Conservation (phyloP, 2,797 vertebrate species). For the Hippocampus kuda region DNA sequence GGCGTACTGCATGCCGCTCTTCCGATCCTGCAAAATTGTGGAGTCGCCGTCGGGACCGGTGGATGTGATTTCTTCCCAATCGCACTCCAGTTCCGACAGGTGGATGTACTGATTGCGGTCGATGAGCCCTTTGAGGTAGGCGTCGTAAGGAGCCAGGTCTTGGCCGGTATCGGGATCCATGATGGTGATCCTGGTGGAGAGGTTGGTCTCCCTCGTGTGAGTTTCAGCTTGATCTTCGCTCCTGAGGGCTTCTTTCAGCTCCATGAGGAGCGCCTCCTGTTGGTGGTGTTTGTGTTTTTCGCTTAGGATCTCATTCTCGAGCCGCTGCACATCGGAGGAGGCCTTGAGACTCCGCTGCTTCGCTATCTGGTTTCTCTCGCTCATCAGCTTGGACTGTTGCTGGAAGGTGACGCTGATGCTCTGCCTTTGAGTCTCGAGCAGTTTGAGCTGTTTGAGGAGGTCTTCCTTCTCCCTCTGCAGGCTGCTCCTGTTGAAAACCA, state of each 20-base stretch:
- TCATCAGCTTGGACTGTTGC: constrained; percentile 75
- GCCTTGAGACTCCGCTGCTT: constrained; percentile 74
- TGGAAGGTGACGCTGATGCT: constrained; percentile 71
- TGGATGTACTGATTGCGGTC: constrained; percentile 83
- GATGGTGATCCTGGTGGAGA: constrained; percentile 89
- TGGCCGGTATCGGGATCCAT: constrained; percentile 87
- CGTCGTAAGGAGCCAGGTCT: constrained; percentile 88
- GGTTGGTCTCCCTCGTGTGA: constrained; percentile 82
- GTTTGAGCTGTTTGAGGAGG: constrained; percentile 67
- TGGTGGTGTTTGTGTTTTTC: constrained; percentile 83
- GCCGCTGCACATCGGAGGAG: constrained; percentile 66
- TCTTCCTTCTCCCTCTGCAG: constrained; percentile 70
- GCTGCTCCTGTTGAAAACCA: constrained; percentile 59
- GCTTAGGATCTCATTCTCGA: constrained; percentile 77
- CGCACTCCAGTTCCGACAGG: constrained; percentile 85
- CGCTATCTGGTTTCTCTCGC: constrained; percentile 69
- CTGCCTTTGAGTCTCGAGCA: constrained; percentile 71
- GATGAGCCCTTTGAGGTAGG: constrained; percentile 81
- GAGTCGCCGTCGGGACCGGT: constrained; percentile 73
- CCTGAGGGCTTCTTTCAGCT: constrained; percentile 67
- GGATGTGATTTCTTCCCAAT: constrained; percentile 89
- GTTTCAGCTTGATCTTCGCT: constrained; percentile 77
- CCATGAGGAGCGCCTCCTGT: constrained; percentile 70
- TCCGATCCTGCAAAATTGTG: constrained; percentile 80
- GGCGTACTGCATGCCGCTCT: constrained; percentile 86